Evolutionary conservation across 2,797 vertebrate genomes (phyloP).

Genomic region (Rhyacichthys aspro): DNA sequence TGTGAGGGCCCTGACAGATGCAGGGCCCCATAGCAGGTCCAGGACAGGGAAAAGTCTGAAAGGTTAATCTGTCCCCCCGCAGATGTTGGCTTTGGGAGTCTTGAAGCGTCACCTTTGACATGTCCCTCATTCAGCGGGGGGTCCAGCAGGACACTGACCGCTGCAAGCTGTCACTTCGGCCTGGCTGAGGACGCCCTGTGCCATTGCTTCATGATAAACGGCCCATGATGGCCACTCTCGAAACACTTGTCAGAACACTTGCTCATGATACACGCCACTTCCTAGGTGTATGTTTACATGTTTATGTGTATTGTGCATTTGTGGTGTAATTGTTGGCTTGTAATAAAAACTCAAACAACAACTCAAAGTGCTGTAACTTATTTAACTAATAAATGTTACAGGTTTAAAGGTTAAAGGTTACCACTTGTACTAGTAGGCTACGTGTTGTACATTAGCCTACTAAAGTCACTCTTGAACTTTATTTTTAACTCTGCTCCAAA

Average conservation of each 20-base stretch:
- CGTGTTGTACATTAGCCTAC: background rate
- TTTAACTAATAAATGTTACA: too few relatives aligned
- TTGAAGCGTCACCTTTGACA: conserved; percentile 95
- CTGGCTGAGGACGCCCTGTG: conserved; percentile 73
- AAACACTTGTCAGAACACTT: conserved; percentile 8
- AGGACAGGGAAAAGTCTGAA: conserved; percentile 87
- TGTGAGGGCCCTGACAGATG: conserved; percentile 84
- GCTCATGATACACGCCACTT: background rate
- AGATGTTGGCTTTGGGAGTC: conserved; percentile 91
- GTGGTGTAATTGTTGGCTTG: background rate
- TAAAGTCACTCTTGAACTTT: conserved; percentile 12
- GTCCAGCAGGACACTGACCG: conserved; percentile 83
- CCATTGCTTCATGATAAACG: conserved; percentile 68
- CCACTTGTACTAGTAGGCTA: too few relatives aligned
- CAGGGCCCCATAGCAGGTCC: conserved; percentile 81
- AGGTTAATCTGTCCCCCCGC: conserved; percentile 88
- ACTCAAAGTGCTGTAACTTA: background rate
- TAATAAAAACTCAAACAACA: conserved; percentile 6
- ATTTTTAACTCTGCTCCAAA: conserved; percentile 39
- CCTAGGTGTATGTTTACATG: background rate
- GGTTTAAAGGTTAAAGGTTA: too few relatives aligned
- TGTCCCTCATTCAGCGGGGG: conserved; percentile 80
- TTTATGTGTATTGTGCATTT: background rate
- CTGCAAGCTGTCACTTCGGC: conserved; percentile 87
- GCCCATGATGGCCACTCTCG: conserved; percentile 43